Conservation (phyloP, 2,113 vertebrate genomes). For the Scartelaos histophorus region DNA sequence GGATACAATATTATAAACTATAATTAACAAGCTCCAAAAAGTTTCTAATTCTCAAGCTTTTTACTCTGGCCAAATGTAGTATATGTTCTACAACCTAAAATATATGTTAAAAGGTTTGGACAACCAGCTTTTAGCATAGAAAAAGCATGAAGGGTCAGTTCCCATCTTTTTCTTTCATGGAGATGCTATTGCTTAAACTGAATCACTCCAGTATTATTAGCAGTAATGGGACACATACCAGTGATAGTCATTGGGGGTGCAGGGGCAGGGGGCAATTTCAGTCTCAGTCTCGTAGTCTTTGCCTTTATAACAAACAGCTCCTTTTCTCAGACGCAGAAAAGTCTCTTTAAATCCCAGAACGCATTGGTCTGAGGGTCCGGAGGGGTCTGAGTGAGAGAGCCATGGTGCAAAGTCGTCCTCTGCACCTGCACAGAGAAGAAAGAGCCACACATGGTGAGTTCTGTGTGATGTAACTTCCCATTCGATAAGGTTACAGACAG, state of each 20-base stretch:
- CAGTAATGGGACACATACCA: slow-evolving; percentile 76
- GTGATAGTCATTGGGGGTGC: slow-evolving; percentile 88
- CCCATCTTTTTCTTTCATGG: too few species aligned
- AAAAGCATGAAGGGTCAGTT: too few species aligned
- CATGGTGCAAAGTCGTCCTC: slow-evolving; percentile 87
- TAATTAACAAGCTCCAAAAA: too few species aligned
- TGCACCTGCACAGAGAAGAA: slow-evolving; percentile 66
- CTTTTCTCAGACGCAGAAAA: slow-evolving; percentile 85
- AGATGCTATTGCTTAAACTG: too few species aligned
- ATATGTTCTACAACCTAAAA: background rate
- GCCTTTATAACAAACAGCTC: slow-evolving; percentile 88
- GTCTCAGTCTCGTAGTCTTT: slow-evolving; percentile 82
- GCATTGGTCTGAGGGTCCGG: slow-evolving; percentile 83
- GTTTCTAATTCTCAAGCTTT: too few species aligned
- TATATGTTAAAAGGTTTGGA: too few species aligned
- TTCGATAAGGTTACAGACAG: too few species aligned
- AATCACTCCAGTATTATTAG: background rate
- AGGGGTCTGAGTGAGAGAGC: slow-evolving; percentile 86
- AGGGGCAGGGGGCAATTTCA: slow-evolving; percentile 81
- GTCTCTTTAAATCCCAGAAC: slow-evolving; percentile 90
- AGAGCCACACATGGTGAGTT: background rate
- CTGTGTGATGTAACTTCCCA: too few species aligned
- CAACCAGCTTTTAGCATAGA: too few species aligned
- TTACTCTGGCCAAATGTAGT: background rate
- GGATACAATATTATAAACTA: too few species aligned